Conservation (phyloP, 2,888 invertebrate genomes). For the Acanthacorydalis orientalis region DNA sequence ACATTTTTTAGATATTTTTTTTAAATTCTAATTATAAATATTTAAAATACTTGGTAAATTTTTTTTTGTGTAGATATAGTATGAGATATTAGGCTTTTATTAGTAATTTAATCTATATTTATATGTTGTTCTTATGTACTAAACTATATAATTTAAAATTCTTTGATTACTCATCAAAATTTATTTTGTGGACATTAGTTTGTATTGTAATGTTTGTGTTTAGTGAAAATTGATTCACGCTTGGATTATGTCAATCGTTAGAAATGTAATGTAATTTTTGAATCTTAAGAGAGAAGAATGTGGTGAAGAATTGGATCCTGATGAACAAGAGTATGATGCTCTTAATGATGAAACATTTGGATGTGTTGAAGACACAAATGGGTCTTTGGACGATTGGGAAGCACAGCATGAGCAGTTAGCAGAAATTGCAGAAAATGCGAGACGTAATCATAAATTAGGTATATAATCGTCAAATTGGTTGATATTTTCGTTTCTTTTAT, state of each 20-base stretch:
- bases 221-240: constrained; percentile 18
- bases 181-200: constrained; percentile 9
- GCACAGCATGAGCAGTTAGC: constrained; percentile 53
- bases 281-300: constrained; percentile 33
- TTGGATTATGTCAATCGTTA: constrained; percentile 10
- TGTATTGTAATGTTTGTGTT: constrained; percentile 14
- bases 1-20: too few relatives aligned
- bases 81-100: too few relatives aligned
- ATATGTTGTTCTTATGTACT: too few relatives aligned
- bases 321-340: constrained; percentile 78
- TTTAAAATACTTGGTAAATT: too few relatives aligned
- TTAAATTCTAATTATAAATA: too few relatives aligned
- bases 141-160: too few relatives aligned
- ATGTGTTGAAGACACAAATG: constrained; percentile 37
- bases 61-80: too few relatives aligned
- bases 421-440: constrained; percentile 34
- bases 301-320: constrained; percentile 36
- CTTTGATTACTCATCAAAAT: background rate
- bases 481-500: background rate
- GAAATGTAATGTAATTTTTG: too few relatives aligned
- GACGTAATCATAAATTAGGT: constrained; percentile 8
- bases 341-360: constrained; percentile 89
- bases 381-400: constrained; percentile 47
- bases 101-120: too few relatives aligned
- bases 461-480: background rate